phyloP scores from a whole-genome alignment of 2,113 vertebrate genomes.

The Podocnemis expansa region DNA sequence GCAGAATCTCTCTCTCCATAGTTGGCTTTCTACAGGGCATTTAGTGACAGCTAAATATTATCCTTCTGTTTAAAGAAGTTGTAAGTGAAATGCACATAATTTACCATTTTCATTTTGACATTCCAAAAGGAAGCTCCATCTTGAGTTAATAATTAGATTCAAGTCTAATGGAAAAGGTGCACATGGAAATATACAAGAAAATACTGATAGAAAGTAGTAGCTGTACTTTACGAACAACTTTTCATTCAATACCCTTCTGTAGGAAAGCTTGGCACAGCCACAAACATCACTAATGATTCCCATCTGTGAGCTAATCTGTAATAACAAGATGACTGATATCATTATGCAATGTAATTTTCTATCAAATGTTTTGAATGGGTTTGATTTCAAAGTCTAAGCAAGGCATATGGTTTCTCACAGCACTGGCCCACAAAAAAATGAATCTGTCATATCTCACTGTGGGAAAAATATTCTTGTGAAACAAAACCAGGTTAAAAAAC shows the following conservation, averaged over 20 bases:
- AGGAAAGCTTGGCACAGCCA: background rate
- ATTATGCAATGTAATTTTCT: background rate
- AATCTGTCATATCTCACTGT: background rate
- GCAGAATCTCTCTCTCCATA: background rate
- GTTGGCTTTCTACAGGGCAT: background rate
- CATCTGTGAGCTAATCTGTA: background rate
- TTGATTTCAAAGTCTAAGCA: background rate
- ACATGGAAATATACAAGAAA: background rate
- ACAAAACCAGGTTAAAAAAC: background rate
- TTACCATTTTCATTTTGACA: background rate
- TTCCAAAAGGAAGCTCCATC: background rate
- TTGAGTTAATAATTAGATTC: background rate
- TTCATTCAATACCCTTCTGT: background rate
- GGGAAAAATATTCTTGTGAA: background rate
- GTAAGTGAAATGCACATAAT: background rate
- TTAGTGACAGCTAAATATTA: background rate
- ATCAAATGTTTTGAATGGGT: background rate
- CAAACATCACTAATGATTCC: background rate
- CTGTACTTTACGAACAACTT: background rate
- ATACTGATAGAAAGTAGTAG: background rate
- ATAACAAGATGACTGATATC: background rate
- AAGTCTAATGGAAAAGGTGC: background rate
- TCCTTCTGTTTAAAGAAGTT: background rate
- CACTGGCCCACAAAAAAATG: background rate
- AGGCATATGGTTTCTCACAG: constrained; percentile 2